These are phyloP conservation scores for Eulemur albifrons DNA, from an alignment of 2,797 vertebrate genomes.

Conservation along the genomic window DNA sequence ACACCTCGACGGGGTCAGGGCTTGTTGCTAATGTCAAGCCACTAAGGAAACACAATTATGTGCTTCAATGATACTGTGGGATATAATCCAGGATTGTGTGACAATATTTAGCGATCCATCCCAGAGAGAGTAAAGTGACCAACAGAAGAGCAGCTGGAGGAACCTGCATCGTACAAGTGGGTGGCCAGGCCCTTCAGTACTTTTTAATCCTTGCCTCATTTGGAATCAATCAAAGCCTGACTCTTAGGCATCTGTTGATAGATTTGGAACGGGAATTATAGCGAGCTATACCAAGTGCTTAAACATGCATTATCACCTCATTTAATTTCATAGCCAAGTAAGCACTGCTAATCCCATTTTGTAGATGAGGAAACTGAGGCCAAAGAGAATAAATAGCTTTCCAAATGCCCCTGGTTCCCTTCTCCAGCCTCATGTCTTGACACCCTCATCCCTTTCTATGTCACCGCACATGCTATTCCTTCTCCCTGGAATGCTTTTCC, in stretches of 20 bases:
- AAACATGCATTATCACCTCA: not conserved
- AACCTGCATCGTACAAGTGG: not conserved
- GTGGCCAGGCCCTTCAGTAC: not conserved
- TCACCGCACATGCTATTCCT: not conserved
- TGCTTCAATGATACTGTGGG: conserved; percentile 77
- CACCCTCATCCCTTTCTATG: too few relatives aligned
- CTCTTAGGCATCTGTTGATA: not conserved
- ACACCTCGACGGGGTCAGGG: conserved; percentile 70
- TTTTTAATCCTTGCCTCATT: not conserved
- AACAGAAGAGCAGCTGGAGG: conserved; percentile 29
- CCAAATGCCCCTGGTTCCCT: not conserved
- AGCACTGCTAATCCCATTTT: not conserved
- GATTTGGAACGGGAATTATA: conserved; percentile 30
- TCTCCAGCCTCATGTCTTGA: not conserved
- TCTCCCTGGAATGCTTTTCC: not conserved
- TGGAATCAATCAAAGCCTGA: conserved; percentile 30
- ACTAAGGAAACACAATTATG: conserved; percentile 82
- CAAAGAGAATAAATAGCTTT: not conserved
- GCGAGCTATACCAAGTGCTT: not conserved
- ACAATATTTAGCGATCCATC: conserved; percentile 48
- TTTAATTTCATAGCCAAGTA: not conserved
- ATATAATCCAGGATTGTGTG: conserved; percentile 61
- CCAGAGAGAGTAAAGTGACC: not conserved
- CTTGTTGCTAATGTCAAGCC: conserved; percentile 77
- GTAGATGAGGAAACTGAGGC: conserved; percentile 11